phyloP scores from a whole-genome alignment of 2,888 invertebrate genomes.

The Alviniconcha strummeri region DNA sequence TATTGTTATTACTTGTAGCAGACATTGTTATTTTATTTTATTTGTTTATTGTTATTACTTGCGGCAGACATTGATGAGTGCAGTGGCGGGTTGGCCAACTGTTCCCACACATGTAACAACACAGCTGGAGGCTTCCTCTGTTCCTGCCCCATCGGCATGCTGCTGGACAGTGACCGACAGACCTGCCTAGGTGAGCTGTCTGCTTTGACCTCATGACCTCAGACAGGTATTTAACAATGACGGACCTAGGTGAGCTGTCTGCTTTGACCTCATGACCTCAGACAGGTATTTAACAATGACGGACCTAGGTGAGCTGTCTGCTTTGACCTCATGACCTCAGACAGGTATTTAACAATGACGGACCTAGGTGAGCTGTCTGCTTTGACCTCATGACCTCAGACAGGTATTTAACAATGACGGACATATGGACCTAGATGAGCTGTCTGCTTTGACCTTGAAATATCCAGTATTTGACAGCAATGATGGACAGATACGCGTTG shows the following conservation, averaged over 20 bases:
- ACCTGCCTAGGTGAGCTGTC: constrained; percentile 32
- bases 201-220: neutral
- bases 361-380: constrained; percentile 8
- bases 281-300: too few relatives aligned
- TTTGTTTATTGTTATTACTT: neutral
- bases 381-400: neutral
- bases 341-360: too few relatives aligned
- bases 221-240: too few relatives aligned
- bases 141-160: constrained; percentile 35
- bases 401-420: too few relatives aligned
- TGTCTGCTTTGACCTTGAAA: too few relatives aligned
- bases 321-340: neutral
- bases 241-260: too few relatives aligned
- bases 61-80: constrained; percentile 23
- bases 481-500: too few relatives aligned
- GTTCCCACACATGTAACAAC: constrained; percentile 2
- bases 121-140: constrained; percentile 28
- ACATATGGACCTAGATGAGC: too few relatives aligned
- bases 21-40: neutral
- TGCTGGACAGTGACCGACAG: constrained; percentile 34
- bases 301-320: constrained; percentile 6
- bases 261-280: too few relatives aligned
- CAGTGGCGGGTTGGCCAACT: neutral
- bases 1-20: too few relatives aligned
- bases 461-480: too few relatives aligned